phyloP scores from a whole-genome alignment of 2,113 vertebrate species.

The Orcinus orca region DNA sequence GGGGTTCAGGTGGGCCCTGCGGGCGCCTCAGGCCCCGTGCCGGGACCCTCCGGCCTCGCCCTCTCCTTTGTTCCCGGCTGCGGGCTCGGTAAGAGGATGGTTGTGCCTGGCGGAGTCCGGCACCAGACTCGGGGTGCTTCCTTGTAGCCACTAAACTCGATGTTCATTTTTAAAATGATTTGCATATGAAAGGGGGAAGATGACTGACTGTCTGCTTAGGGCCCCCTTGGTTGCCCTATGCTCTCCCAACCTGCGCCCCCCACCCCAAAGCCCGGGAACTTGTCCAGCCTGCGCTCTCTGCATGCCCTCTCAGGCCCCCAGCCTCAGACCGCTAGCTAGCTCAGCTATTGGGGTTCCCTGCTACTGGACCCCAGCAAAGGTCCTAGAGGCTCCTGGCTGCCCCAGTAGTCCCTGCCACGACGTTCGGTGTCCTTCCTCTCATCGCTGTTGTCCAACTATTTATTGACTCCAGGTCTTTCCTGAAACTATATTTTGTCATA shows the following conservation, averaged over 20 bases:
- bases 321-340: conserved; percentile 51
- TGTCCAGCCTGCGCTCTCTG: conserved; percentile 35
- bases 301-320: conserved; percentile 61
- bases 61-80: conserved; percentile 61
- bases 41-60: background rate
- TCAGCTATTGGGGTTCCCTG: conserved; percentile 34
- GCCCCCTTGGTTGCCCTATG: background rate
- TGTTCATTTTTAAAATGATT: conserved; percentile 71
- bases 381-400: conserved; percentile 40
- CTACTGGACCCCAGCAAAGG: conserved; percentile 31
- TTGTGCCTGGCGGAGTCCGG: background rate
- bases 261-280: background rate
- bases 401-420: conserved; percentile 26
- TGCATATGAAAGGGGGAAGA: conserved; percentile 70
- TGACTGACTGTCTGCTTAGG: background rate
- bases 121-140: conserved; percentile 24
- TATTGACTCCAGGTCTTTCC: conserved; percentile 77
- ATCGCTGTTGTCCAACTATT: conserved; percentile 77
- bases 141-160: background rate
- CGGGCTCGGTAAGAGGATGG: background rate
- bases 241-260: background rate
- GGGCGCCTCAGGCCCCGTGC: background rate
- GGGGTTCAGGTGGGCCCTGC: conserved; percentile 5
- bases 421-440: conserved; percentile 33
- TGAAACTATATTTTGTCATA: conserved; percentile 85